Conservation (phyloP, 2,113 vertebrate species). For the Eulacestoma nigropectus region DNA sequence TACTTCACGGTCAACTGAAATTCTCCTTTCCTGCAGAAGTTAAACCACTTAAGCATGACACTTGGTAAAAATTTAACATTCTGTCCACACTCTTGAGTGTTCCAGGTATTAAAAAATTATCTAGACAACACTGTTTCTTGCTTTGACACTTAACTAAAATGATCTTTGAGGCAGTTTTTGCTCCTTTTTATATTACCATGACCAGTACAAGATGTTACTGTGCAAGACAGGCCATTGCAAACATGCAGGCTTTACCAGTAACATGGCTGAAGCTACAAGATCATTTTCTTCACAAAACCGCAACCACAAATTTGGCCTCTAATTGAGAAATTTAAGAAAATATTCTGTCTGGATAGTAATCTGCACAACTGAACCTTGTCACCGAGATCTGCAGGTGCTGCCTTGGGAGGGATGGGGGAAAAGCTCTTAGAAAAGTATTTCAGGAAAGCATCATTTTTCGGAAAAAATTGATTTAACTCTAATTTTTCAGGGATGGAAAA, state of each 20-base stretch:
- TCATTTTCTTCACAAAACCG: not conserved
- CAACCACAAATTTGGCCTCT: not conserved
- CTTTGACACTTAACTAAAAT: not conserved
- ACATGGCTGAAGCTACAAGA: accelerated
- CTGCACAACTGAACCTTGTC: not conserved
- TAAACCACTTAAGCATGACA: not conserved
- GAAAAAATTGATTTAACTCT: not conserved
- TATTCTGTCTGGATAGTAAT: not conserved
- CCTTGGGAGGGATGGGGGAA: not conserved
- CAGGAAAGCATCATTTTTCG: not conserved
- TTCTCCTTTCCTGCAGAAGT: not conserved
- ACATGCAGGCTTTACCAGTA: not conserved
- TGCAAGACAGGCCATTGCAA: not conserved
- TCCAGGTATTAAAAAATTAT: not conserved
- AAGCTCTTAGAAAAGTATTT: not conserved
- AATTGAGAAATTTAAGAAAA: not conserved
- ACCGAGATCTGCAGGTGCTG: not conserved
- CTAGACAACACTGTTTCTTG: not conserved
- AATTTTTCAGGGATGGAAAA: not conserved
- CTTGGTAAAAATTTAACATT: not conserved
- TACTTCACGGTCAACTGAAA: not conserved
- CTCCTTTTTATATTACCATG: not conserved
- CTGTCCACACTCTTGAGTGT: not conserved
- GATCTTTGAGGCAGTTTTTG: not conserved
- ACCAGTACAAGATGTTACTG: not conserved